Evolutionary conservation across 2,888 invertebrate genomes (phyloP), one percentile per base, ranked within the genome.

Genomic region (Apotomis turbidana): DNA sequence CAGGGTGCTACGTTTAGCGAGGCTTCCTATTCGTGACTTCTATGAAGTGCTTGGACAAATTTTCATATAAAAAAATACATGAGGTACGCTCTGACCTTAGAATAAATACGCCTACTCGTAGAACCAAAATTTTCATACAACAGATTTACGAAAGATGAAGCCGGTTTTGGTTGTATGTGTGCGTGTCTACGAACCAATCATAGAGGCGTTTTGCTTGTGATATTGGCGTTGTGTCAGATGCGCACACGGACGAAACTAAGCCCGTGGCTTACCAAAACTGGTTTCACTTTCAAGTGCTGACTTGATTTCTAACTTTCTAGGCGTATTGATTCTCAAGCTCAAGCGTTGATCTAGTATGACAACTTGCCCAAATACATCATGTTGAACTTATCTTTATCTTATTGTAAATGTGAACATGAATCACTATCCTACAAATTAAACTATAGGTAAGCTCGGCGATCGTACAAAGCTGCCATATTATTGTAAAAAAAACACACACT

Each of bases 381-480:
- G 55, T 13, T 57, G 46, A 51, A 27, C 61, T 46, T 46, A 59
- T 10, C 46, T 55, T 64, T 64, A 51, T 68, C 15, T 38, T 67
- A 58, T 57, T 49, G 67, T 68, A 38, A 68, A 64, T 64, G 55
- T 44, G 41, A 55, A 61, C 44, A 9, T 49, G 41, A 54, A 27
- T 63, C 63, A 70, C 49, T 61, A 57, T 62, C 62, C 61, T 62
- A 70, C 64, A 58, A 64, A 63, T 44, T 59, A 67, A 71, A 61
- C 13, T 52, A 49, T 71, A 72, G 72, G 70, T 74, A 70, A 59
- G 67, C 62, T 78, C 74, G 80, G 81, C 79, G 74, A 86, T 83
- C 85, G 87, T 89, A 87, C 87, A 88, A 87, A 88, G 87, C 87
- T 91, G 91, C 92, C 91, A 91, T 91, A 89, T 52, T 73, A 71